phyloP scores from a whole-genome alignment of 2,888 invertebrate species.

The Drosophila leonis region DNA sequence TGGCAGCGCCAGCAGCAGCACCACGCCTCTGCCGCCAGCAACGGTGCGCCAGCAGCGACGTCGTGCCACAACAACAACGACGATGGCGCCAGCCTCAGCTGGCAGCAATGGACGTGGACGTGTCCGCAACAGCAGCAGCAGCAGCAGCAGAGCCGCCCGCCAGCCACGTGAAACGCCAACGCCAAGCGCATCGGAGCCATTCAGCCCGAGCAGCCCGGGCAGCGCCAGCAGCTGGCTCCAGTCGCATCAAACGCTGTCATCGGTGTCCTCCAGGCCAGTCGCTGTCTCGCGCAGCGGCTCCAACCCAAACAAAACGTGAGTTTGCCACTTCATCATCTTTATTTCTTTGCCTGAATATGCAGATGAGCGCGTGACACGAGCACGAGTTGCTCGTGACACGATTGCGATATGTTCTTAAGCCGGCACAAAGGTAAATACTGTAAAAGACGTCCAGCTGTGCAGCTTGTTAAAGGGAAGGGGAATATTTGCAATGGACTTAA shows the following conservation, averaged over 20 bases:
- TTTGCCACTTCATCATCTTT: slow-evolving; percentile 35
- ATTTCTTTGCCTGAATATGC: neutral
- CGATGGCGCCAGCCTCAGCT: slow-evolving; percentile 13
- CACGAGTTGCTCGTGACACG: neutral
- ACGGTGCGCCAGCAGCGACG: slow-evolving; percentile 44
- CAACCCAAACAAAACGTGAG: slow-evolving; percentile 83
- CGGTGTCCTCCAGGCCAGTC: slow-evolving; percentile 22
- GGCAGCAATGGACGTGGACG: slow-evolving; percentile 17
- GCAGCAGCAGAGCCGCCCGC: slow-evolving; percentile 57
- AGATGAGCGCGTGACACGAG: slow-evolving; percentile 20
- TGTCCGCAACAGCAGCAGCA: slow-evolving; percentile 49
- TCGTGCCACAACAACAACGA: slow-evolving; percentile 31
- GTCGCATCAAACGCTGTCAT: slow-evolving; percentile 38
- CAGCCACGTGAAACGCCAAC: slow-evolving; percentile 72
- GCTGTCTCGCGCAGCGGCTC: slow-evolving; percentile 7
- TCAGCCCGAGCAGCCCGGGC: slow-evolving; percentile 18
- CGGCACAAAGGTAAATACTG: neutral
- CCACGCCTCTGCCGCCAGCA: slow-evolving; percentile 61
- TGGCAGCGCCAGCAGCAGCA: slow-evolving; percentile 32
- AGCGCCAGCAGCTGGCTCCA: slow-evolving; percentile 46
- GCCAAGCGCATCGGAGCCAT: neutral
- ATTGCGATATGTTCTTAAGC: neutral
- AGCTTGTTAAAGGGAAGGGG: neutral
- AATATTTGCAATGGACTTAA: neutral
- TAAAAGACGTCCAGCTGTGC: neutral